A percentile compares a stretch with the other conserved stretches of the same genome.
phyloP scores from a whole-genome alignment of 2,113 vertebrate genomes.

The Salvelinus namaycush region DNA sequence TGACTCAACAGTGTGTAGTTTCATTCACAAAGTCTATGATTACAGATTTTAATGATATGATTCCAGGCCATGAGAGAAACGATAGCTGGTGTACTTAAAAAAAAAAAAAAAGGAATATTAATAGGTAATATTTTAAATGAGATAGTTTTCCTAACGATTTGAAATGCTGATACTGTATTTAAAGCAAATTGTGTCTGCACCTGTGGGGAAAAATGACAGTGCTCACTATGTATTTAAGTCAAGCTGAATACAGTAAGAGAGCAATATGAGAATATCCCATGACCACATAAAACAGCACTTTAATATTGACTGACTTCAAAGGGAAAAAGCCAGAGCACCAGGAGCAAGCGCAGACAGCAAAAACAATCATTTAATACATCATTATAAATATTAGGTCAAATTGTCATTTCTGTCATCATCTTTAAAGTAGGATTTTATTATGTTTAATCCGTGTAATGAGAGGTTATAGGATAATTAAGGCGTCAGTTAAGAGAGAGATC shows the following conservation, averaged over 20 bases:
- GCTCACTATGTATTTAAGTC: slow-evolving; percentile 74
- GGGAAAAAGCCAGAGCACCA: slow-evolving; percentile 56
- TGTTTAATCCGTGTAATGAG: slow-evolving; percentile 60
- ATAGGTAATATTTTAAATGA: slow-evolving; percentile 66
- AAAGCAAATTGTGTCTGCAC: slow-evolving; percentile 79
- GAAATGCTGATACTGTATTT: slow-evolving; percentile 81
- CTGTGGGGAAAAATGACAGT: slow-evolving; percentile 79
- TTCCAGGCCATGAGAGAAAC: slow-evolving; percentile 55
- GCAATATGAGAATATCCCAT: slow-evolving; percentile 65
- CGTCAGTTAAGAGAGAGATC: slow-evolving; percentile 22
- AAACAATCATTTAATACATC: slow-evolving; percentile 77
- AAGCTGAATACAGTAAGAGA: slow-evolving; percentile 64
- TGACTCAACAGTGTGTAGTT: slow-evolving; percentile 45
- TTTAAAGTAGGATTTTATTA: slow-evolving; percentile 58
- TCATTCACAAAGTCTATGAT: slow-evolving; percentile 76
- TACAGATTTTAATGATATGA: slow-evolving; percentile 74
- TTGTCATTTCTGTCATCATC: slow-evolving; percentile 57
- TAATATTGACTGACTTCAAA: slow-evolving; percentile 77
- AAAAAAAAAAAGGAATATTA: slow-evolving; percentile 54
- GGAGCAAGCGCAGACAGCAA: slow-evolving; percentile 59
- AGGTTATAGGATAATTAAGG: slow-evolving; percentile 49
- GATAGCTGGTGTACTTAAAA: slow-evolving; percentile 31
- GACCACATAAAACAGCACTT: slow-evolving; percentile 80
- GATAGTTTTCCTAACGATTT: slow-evolving; percentile 65
- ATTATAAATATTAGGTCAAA: slow-evolving; percentile 75